phyloP scores from a whole-genome alignment of 2,113 vertebrate genomes.

The Puffinus mauretanicus region DNA sequence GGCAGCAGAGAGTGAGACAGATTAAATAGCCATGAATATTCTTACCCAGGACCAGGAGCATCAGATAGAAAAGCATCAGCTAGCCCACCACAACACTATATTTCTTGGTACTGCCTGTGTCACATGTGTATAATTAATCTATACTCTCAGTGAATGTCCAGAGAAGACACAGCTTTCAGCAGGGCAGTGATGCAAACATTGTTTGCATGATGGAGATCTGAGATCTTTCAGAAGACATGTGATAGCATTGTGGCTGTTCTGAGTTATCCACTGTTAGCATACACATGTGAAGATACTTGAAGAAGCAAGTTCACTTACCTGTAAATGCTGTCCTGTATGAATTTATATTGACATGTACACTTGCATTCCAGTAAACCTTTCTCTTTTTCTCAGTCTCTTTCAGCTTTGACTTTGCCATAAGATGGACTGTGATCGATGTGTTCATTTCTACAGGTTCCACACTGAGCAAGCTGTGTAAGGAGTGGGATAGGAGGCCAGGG shows the following conservation, averaged over 20 bases:
- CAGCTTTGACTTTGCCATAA: not conserved
- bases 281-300: not conserved
- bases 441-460: not conserved
- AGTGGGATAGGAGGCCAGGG: not conserved
- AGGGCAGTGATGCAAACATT: not conserved
- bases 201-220: not conserved
- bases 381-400: not conserved
- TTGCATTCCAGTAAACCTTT: not conserved
- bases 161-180: not conserved
- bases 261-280: not conserved
- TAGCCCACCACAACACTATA: not conserved
- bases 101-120: not conserved
- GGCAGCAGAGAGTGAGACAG: not conserved
- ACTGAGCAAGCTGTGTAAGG: not conserved
- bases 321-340: not conserved
- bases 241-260: not conserved
- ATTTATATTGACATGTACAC: not conserved
- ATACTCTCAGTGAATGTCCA: accelerated
- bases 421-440: not conserved
- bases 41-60: not conserved
- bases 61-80: not conserved
- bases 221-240: not conserved
- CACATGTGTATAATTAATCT: not conserved
- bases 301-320: not conserved
- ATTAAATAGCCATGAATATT: not conserved